Percentiles rank a stretch among this genome's conserved stretches.
These are phyloP conservation scores for Caenorhabditis sp. DNA, from an alignment of 2,888 invertebrate genomes.

Conservation along the genomic window DNA sequence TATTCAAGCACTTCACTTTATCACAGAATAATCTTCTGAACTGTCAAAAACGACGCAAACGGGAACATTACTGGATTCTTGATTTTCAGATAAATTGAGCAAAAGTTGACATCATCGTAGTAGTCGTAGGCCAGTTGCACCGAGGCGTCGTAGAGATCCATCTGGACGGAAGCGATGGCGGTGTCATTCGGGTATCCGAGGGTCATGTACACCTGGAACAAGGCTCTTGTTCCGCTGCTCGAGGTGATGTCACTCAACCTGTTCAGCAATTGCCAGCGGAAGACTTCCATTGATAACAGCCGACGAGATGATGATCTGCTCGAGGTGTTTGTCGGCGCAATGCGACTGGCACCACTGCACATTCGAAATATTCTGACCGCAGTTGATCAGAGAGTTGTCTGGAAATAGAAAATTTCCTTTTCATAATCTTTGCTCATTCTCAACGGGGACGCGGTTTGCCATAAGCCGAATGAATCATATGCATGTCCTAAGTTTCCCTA, in stretches of 20 bases:
- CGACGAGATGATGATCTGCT: slow-evolving; percentile 28
- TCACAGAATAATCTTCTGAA: slow-evolving; percentile 40
- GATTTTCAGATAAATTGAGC: slow-evolving; percentile 48
- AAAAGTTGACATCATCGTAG: slow-evolving; percentile 56
- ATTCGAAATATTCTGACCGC: slow-evolving; percentile 22
- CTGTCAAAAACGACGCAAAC: slow-evolving; percentile 43
- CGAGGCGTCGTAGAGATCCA: slow-evolving; percentile 19
- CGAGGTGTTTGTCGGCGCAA: slow-evolving; percentile 44
- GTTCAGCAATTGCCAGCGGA: slow-evolving; percentile 44
- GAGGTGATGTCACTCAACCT: slow-evolving; percentile 28
- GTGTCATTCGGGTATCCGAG: slow-evolving; percentile 44
- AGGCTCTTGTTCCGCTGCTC: no score
- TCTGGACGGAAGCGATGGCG: slow-evolving; percentile 39
- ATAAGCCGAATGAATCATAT: no score
- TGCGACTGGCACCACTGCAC: slow-evolving; percentile 58
- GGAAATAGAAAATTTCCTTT: no score
- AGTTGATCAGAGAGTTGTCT: slow-evolving; percentile 42
- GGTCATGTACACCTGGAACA: slow-evolving; percentile 13
- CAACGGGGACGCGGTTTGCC: no score
- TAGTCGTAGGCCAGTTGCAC: slow-evolving; percentile 52
- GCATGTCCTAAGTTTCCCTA: no score
- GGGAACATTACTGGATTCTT: slow-evolving; percentile 44
- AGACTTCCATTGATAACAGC: slow-evolving; percentile 62
- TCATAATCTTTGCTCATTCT: no score
- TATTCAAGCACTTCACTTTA: slow-evolving; percentile 5